Base-by-base conservation (phyloP, 2,888 invertebrate genomes). In the Mycalesis mineus region DNA sequence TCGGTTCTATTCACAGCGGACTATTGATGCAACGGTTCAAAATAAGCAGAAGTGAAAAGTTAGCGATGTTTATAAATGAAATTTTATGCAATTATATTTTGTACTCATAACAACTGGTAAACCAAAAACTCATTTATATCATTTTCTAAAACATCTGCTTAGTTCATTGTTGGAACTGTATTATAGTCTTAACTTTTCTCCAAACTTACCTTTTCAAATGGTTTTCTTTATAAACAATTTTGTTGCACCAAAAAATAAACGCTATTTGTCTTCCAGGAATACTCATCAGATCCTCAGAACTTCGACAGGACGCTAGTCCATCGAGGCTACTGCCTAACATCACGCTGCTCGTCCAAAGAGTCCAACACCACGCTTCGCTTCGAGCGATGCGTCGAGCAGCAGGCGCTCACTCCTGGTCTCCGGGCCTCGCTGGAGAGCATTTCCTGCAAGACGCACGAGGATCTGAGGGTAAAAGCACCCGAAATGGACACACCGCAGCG, bases 241-340 rank as follows among this genome's bases (percentile, higher is more conserved):
- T n/a, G n/a, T n/a, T n/a, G 17, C 7, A 13, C 1, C 22, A 28
- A 11, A n/a, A 31, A 31, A 31, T 14, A 14, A 8, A 14, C 33
- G n/a, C 6, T 8, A 4, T 15, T 47, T 31, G 33, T 11, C 15
- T 37, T 41, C 7, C 68, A 85, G 84, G 78, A 78, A 57, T 79
- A 80, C 60, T 80, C 83, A 0, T 60, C 64, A 0, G 71, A 77
- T 45, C 68, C 63, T 0, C 66, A 68, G 44, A 68, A 82, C 66
- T 86, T 80, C 71, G 76, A 84, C 68, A 81, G 78, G 58, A 80
- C 77, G 11, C 67, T 71, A 2, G 63, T 86, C 0, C 82, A 84
- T 64, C 81, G 85, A 13, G 84, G 84, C 3, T 81, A 82, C 73
- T 85, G 84, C 72, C 74, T 84, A 33, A 78, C 77, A 60, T 64